Evolutionary conservation across 2,888 invertebrate genomes (phyloP), one percentile per base, ranked within the genome.

Genomic region (Cataglyphis altisquamis): DNA sequence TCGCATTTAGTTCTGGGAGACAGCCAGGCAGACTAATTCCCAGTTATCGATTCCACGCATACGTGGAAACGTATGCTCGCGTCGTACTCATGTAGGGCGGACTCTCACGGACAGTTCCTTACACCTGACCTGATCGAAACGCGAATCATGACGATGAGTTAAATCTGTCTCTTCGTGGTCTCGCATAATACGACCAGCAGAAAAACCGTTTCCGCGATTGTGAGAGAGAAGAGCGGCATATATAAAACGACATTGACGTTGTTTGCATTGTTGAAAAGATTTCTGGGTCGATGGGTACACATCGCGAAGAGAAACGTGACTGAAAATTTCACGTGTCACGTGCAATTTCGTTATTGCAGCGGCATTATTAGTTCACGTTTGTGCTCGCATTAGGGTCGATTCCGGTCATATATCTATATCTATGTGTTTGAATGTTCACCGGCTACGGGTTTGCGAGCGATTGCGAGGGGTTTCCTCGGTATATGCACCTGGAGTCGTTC

Each of bases 41-140:
- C 90, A 87, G 91, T 89, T 92, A 92, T 92, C 91, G 92, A 92
- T 92, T 92, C 87, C 90, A 92, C 89, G 89, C 89, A 90, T 88
- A 90, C 90, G 87, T 87, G 84, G 86, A 87, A 90, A 87, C 88
- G 88, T 86, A 90, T 74, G 82, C 80, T 83, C 82, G 86, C 87
- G 74, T 86, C 78, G 77, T 64, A 87, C 82, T 84, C 82, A 77
- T 77, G 68, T 85, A 84, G 89, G 84, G 70, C 83, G 87, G 84
- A 85, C 83, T 73, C 83, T 70, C 72, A 45, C 60, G 32, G 60
- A 52, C 12, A 73, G 75, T 81, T 86, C 86, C 77, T 87, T 86
- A 62, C 70, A 78, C 70, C 72, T 80, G 78, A 77, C 32, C 52
- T 52, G 78, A 77, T 21, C 77, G 41, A 80, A 62, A 80, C 62